Percentiles rank a stretch among this genome's conserved stretches.
These are phyloP conservation scores for Cololabis saira DNA, from an alignment of 2,113 vertebrate genomes.

Conservation along the genomic window DNA sequence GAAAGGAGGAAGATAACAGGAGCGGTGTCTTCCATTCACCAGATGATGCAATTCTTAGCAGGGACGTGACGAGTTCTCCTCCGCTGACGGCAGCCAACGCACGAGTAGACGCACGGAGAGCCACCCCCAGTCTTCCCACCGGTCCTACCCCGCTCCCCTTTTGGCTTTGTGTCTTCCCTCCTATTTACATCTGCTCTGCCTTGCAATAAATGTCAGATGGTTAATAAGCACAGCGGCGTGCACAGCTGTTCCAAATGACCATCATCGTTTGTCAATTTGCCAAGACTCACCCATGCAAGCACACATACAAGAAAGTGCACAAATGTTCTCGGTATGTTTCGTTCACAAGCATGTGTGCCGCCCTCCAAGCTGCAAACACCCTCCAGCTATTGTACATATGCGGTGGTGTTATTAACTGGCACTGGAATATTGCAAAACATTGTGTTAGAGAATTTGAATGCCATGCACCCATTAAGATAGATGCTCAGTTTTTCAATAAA, in stretches of 20 bases:
- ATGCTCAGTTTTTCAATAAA: too few relatives aligned
- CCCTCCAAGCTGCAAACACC: neutral
- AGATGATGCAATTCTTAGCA: conserved; percentile 62
- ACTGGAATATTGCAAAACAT: neutral
- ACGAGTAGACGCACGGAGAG: conserved; percentile 73
- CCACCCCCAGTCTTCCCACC: conserved; percentile 66
- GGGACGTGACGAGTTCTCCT: conserved; percentile 40
- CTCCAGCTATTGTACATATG: neutral
- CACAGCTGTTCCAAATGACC: conserved; percentile 39
- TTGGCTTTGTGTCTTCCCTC: conserved; percentile 9
- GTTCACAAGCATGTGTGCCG: neutral
- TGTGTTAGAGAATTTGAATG: neutral
- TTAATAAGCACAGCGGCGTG: conserved; percentile 63
- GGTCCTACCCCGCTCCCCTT: conserved; percentile 8
- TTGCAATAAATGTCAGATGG: conserved; percentile 73
- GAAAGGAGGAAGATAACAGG: conserved; percentile 2
- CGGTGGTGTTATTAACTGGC: neutral
- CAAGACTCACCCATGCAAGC: conserved; percentile 32
- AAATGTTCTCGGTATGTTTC: neutral
- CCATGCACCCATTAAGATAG: too few relatives aligned
- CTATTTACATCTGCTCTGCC: conserved; percentile 36
- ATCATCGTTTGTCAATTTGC: conserved; percentile 49
- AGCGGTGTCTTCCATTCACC: conserved; percentile 67
- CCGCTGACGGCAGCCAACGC: conserved; percentile 68
- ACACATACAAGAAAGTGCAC: neutral